Base-by-base conservation (phyloP, 2,888 invertebrate genomes). In the Leucoptera coffeella region DNA sequence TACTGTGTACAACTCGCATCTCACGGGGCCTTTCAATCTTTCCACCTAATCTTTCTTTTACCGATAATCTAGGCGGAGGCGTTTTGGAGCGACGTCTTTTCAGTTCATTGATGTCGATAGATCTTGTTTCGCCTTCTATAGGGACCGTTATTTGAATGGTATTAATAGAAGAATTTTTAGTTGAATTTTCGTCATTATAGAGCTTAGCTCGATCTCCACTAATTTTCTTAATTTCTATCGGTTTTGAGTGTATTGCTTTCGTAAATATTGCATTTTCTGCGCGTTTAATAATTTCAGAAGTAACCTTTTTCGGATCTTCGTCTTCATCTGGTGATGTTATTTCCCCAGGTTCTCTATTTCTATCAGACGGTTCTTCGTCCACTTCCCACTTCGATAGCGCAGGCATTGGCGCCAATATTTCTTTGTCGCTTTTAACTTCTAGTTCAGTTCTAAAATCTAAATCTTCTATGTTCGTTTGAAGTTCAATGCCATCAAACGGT, bases 201-300 rank as follows among this genome's bases (percentile, higher is more conserved):
- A 82, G 47, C 45, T 82, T 80, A 9, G 76, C 69, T n/a, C 82
- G 73, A 38, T 82, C 83, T 30, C 73, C 73, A 35, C 79, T 80
- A 26, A 81, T 80, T 49, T 82, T 84, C 44, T 82, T 84, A 26
- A 82, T 82, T 60, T 85, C 85, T 27, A 83, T 79, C 1, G 85
- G 84, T 30, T 83, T 73, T 0, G 88, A 85, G 43, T 83, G 87
- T 22, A 87, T 85, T 1, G 87, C 87, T 53, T 92, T 89, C 22
- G 91, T 86, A 50, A 92, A 88, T 39, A 93, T 85, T 0, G 87
- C 91, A 50, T 92, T 91, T 61, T 93, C 92, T 2, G 93, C 92
- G 36, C 90, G 75, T 47, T 92, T 91, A 26, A 93, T 65, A 4
- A 93, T 89, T 54, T 91, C 91, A 12, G 84, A 85, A 2, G 91